phyloP scores from a whole-genome alignment of 2,113 vertebrate species.

The Marcusenius ussheri region DNA sequence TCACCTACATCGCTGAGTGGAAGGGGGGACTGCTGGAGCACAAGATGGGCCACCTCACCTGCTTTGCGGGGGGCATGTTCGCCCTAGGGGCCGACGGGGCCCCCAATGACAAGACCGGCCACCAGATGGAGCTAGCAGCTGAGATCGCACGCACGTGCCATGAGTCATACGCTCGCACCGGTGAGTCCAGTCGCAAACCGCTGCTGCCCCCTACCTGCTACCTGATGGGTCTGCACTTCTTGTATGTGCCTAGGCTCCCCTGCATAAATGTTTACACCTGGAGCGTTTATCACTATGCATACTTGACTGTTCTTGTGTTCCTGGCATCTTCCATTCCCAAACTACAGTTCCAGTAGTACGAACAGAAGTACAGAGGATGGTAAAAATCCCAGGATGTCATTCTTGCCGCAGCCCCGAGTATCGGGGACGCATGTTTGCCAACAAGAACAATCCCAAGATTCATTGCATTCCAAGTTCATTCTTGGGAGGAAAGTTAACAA shows the following conservation, averaged over 20 bases:
- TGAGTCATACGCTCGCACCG: conserved; percentile 86
- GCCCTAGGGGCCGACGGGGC: conserved; percentile 87
- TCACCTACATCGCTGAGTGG: conserved; percentile 97
- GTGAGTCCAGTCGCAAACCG: conserved; percentile 52
- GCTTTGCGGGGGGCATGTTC: conserved; percentile 97
- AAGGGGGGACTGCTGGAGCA: conserved; percentile 93
- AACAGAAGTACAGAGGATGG: not conserved
- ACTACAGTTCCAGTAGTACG: not conserved
- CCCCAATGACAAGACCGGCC: conserved; percentile 72
- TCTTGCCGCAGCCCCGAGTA: not conserved
- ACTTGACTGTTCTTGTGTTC: not conserved
- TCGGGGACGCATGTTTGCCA: not conserved
- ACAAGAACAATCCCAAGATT: not conserved
- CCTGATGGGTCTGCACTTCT: not conserved
- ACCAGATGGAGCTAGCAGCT: conserved; percentile 86
- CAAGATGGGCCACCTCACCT: conserved; percentile 98
- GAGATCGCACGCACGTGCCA: conserved; percentile 95
- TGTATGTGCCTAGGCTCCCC: not conserved
- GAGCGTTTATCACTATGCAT: not conserved
- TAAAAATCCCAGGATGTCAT: not conserved
- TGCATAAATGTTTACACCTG: not conserved
- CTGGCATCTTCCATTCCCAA: not conserved
- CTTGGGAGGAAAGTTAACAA: not conserved
- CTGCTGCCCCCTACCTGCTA: not conserved
- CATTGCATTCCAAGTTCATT: not conserved